phyloP scores from a whole-genome alignment of 1,140 invertebrate species.

The Tribolium castaneum region DNA sequence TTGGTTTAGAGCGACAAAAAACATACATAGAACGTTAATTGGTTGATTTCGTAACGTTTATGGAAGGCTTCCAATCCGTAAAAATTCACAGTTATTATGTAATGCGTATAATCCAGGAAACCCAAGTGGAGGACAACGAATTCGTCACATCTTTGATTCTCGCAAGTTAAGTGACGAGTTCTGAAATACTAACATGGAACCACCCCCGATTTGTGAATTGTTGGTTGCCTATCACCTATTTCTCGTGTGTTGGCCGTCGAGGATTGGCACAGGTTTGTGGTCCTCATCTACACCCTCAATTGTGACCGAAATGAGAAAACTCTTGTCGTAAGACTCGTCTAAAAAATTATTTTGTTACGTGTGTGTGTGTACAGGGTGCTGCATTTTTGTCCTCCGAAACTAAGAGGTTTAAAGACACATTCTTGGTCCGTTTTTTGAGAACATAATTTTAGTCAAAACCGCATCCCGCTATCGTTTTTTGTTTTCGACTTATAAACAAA shows the following conservation, averaged over 20 bases:
- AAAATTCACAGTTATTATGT: constrained; percentile 87
- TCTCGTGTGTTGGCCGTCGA: constrained; percentile 72
- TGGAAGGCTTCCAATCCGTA: constrained; percentile 87
- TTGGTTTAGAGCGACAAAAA: constrained; percentile 36
- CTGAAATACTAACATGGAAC: constrained; percentile 62
- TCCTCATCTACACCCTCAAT: constrained; percentile 83
- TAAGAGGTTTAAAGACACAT: too few species aligned
- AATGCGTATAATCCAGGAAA: constrained; percentile 89
- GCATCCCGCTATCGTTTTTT: too few species aligned
- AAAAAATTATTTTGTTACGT: constrained; percentile 57
- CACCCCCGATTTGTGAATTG: neutral
- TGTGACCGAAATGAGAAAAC: constrained; percentile 84
- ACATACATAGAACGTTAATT: constrained; percentile 92
- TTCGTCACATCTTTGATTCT: constrained; percentile 85
- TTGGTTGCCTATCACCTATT: constrained; percentile 71
- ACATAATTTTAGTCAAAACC: too few species aligned
- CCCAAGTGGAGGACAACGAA: constrained; percentile 90
- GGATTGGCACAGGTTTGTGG: constrained; percentile 74
- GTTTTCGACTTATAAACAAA: too few species aligned
- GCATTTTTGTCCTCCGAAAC: too few species aligned
- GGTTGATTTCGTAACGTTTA: constrained; percentile 83
- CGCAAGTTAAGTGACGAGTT: constrained; percentile 84
- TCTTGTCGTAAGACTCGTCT: constrained; percentile 90
- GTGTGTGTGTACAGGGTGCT: too few species aligned
- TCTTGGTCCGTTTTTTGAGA: too few species aligned